Base-by-base conservation (phyloP, 2,113 vertebrate species). In the Lipophrys pholis region DNA sequence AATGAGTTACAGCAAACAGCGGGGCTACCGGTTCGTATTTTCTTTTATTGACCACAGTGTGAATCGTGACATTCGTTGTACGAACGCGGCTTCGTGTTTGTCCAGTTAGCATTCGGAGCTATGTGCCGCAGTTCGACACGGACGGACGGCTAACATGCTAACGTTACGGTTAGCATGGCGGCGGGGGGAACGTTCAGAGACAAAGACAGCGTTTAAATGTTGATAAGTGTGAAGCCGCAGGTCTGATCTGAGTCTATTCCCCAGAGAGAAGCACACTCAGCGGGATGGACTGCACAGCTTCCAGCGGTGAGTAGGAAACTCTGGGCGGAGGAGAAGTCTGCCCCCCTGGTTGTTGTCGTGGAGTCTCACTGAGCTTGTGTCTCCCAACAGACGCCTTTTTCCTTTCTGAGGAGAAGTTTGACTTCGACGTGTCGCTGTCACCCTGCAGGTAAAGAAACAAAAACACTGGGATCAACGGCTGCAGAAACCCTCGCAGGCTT, bases 341-440 rank as follows among this genome's bases (percentile, higher is more conserved):
- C 12, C 45, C 42, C 12, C 42, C 43, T 12, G 11, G 0, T 6
- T 5, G 11, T 45, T 5, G 5, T 45, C 7, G 11, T 12, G 11
- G 43, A 12, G 43, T 45, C 6, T 45, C 21, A 30, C 21, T 45
- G 11, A 7, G 5, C 14, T 6, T 5, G 14, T 48, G 16, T 63
- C 1, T 48, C 21, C 16, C 6, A 69, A 16, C 69, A 88, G 93
- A 92, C 77, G 45, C 87, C 53, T 82, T 87, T 66, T 85, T 82
- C 12, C 76, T 95, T 71, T 49, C 78, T 5, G 94, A 94, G 21
- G 94, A 95, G 84, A 91, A 93, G 78, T 94, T 95, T 81, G 94
- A 95, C 80, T 95, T 95, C 64, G 93, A 95, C 30, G 74, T 94
- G 30, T 90, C 92, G 41, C 79, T 94, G 60, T 95, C 94, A 38